A percentile compares a stretch with the other conserved stretches of the same genome.
phyloP scores from a whole-genome alignment of 2,888 invertebrate species.

The Leptura quadrifasciata region DNA sequence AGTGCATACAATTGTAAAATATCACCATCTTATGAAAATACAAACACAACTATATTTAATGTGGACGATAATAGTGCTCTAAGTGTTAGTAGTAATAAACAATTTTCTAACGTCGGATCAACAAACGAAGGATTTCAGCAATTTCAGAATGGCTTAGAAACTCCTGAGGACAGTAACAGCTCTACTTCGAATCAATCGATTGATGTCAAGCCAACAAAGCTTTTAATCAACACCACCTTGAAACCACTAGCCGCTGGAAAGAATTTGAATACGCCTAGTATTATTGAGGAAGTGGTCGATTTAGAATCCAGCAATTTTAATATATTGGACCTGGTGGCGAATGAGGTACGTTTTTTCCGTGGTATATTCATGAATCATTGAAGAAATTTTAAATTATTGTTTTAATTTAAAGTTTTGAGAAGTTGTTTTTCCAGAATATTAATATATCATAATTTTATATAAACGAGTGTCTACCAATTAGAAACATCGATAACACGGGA shows the following conservation, averaged over 20 bases:
- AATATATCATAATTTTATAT: too few relatives aligned
- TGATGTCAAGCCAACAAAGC: constrained; percentile 11
- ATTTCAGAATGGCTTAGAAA: constrained; percentile 25
- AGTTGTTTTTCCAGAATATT: too few relatives aligned
- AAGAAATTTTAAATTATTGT: too few relatives aligned
- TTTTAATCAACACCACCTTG: constrained; percentile 41
- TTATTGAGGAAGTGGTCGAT: constrained; percentile 71
- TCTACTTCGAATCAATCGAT: constrained; percentile 23
- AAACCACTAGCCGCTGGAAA: constrained; percentile 35
- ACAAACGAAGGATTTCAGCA: constrained; percentile 44
- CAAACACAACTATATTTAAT: constrained; percentile 37
- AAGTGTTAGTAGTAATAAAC: constrained; percentile 59
- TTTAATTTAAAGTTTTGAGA: too few relatives aligned
- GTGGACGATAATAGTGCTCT: constrained; percentile 57
- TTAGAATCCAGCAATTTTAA: constrained; percentile 68
- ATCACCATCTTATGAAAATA: constrained; percentile 38
- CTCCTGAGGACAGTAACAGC: constrained; percentile 56
- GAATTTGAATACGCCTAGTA: constrained; percentile 70
- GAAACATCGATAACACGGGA: too few relatives aligned
- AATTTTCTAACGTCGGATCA: constrained; percentile 56
- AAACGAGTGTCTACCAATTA: too few relatives aligned
- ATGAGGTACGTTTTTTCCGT: too few relatives aligned
- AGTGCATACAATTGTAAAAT: constrained; percentile 37
- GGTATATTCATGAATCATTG: too few relatives aligned
- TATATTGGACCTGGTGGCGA: constrained; percentile 68